Base-by-base conservation (phyloP, 2,888 invertebrate species). In the Tenthredo mesomela region DNA sequence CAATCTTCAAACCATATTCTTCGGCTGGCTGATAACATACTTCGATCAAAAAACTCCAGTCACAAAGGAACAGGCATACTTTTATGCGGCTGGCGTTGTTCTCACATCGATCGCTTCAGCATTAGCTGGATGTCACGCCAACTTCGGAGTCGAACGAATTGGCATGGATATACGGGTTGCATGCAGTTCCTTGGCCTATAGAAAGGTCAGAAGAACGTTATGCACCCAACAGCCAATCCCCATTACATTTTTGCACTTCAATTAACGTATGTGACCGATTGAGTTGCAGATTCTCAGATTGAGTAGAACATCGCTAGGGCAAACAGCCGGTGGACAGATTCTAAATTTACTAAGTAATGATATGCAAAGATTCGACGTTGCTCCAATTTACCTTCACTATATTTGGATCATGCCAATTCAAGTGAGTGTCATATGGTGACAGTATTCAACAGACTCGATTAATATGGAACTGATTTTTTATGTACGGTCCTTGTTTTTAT, bases 281-380 rank as follows among this genome's bases (percentile, higher is more conserved):
- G 67, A 33, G 1, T 67, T 33, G 33, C 33, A 67, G 67, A 33
- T 33, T 12, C 25, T 61, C 10, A 61, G 61, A 61, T 61, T 61
- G 61, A 61, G 61, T 12, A 61, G 21, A 61, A 95, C 95, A 0
- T 96, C 97, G 0, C 93, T 97, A 58, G 95, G 95, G 2, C 95
- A 96, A 90, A 96, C 97, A 0, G 96, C 98, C 0, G 96, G 97
- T 0, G 99, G 99, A 0, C 98, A 98, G 93, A 96, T 99, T 84
- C 97, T 99, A 15, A 99, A 99, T 94, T 94, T 99, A 4, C 95
- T 99, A 84, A 98, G 98, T 6, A 99, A 99, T 91, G 99, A 99
- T 93, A 98, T 99, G 15, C 97, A 96, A 92, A 96, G 98, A 67
- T 97, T 99, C 91, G 99, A 99, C 93, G 95, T 97, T 93, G 96